Conservation (phyloP, 2,113 vertebrate species). For the Vidua chalybeata region DNA sequence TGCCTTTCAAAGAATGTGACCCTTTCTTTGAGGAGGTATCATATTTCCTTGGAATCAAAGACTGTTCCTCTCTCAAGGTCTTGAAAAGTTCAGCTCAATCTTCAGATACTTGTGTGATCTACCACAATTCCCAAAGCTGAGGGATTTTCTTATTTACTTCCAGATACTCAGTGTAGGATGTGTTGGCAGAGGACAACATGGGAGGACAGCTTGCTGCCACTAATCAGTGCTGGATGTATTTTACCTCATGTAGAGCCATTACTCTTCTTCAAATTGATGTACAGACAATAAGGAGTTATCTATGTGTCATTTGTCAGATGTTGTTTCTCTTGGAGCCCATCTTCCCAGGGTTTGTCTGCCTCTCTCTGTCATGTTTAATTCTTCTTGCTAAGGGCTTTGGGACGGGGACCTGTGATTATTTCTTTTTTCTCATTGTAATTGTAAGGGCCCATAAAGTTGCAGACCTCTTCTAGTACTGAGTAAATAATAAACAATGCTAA, state of each 20-base stretch:
- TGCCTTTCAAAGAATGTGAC: slow-evolving; percentile 35
- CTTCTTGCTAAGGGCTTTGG: neutral
- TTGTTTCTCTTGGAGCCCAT: neutral
- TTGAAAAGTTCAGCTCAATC: slow-evolving; percentile 13
- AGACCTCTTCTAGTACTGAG: neutral
- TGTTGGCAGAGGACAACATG: neutral
- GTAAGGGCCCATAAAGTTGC: neutral
- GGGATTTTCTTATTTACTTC: slow-evolving; percentile 2
- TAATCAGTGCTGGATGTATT: neutral
- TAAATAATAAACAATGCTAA: slow-evolving; percentile 14
- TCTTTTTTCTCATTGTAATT: neutral
- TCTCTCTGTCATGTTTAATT: neutral
- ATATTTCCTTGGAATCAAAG: slow-evolving; percentile 41
- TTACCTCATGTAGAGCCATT: neutral
- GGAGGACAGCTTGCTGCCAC: neutral
- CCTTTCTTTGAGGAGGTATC: slow-evolving; percentile 33
- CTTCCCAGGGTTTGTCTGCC: neutral
- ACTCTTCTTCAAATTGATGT: neutral
- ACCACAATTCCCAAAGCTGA: neutral
- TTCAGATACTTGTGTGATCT: slow-evolving; percentile 16
- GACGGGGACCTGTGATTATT: neutral
- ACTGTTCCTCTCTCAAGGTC: neutral
- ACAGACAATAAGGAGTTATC: neutral
- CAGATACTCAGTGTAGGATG: neutral
- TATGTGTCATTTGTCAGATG: neutral